These are phyloP conservation scores for Pavo muticus DNA, from an alignment of 2,113 vertebrate species.

Conservation along the genomic window DNA sequence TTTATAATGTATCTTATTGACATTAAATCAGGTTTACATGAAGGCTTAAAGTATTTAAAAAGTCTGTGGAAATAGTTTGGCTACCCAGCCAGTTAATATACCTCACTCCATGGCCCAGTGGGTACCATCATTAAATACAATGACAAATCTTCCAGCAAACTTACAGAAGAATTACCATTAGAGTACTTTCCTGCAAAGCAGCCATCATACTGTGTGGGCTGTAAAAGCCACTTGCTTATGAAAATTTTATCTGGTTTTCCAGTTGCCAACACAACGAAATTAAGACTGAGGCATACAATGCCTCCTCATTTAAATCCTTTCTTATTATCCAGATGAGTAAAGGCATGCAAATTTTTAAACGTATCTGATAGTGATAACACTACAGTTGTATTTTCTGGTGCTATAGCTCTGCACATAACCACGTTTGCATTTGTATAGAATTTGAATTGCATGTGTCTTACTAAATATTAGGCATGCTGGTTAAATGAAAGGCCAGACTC, in stretches of 20 bases:
- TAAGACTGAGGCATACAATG: not conserved
- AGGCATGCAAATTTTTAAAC: not conserved
- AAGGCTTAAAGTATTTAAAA: not conserved
- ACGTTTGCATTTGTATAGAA: not conserved
- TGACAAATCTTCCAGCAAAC: not conserved
- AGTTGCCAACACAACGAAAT: slow-evolving; percentile 27
- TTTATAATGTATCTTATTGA: not conserved
- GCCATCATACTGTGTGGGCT: not conserved
- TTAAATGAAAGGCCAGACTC: not conserved
- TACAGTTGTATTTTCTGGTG: not conserved
- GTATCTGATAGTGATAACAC: not conserved
- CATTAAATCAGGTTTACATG: not conserved
- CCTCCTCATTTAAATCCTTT: not conserved
- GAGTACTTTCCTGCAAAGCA: not conserved
- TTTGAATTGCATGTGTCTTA: not conserved
- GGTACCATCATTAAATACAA: not conserved
- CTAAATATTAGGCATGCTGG: not conserved
- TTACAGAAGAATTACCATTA: not conserved
- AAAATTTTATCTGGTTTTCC: not conserved
- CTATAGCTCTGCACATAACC: not conserved
- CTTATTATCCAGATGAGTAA: not conserved
- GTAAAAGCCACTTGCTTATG: not conserved
- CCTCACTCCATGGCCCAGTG: not conserved
- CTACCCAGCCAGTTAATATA: not conserved
- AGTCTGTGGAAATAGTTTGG: not conserved